Base-by-base conservation (phyloP, 2,113 vertebrate genomes). In the Clarias batrachus region DNA sequence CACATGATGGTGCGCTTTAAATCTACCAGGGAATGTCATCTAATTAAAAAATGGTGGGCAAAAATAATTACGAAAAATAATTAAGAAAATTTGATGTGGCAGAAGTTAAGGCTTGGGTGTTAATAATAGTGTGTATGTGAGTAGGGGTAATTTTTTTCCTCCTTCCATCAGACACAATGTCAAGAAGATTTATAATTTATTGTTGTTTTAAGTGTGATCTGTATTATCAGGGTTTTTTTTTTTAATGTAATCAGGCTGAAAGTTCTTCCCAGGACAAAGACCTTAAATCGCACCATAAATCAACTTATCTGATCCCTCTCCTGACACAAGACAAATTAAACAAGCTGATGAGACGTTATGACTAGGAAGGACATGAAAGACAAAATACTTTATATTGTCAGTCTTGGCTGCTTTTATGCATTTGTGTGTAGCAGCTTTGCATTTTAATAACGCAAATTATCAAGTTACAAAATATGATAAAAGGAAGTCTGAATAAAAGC, bases 31-130 rank as follows among this genome's bases (percentile, higher is more conserved):
- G 87, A 48, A 90, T 84, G 84, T 87, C 88, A 84, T 91, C 83
- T 93, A 90, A 93, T 94, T 91, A 92, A 91, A 48, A 89, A 59
- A 57, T 65, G 4, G 57, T 74, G 85, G 88, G 89, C 60, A 87
- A 87, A 90, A 87, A 65, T 84, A 89, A 92, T 92, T 86, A 89
- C 71, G 85, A 48, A 48, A 48, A 48, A 48, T 48, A 48, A 48
- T 48, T 48, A 48, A 59, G 23, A 73, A 90, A 89, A 87, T 88
- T 41, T 85, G 86, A 87, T 90, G 82, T 84, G 74, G 86, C 78
- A 89, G 83, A 88, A 63, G 86, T 84, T 86, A 84, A 77, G 74
- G 78, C 52, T 82, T 48, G 76, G 65, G 81, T 60, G 17, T 59
- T 10, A 10, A 16, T 30, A 10, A 23, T 17, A 59, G 16, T 33